Evolutionary conservation across 2,888 invertebrate species (phyloP).

Genomic region (Lamellibrachia columna): DNA sequence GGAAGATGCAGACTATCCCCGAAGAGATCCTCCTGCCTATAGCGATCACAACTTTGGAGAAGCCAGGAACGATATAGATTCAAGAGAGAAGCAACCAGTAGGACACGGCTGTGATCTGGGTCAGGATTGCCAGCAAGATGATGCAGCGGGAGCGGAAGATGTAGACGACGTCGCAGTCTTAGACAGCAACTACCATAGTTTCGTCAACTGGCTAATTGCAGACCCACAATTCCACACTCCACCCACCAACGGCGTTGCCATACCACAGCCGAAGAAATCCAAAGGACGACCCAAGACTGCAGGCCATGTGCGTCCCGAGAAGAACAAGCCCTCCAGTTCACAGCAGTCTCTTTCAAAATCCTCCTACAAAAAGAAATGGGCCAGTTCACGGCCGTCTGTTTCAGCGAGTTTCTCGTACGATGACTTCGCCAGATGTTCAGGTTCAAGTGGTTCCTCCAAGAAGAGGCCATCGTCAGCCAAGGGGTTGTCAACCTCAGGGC

Average conservation of each 20-base stretch:
- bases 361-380: neutral
- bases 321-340: neutral
- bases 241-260: neutral
- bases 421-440: neutral
- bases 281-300: neutral
- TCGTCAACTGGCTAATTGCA: neutral
- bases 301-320: neutral
- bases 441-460: neutral
- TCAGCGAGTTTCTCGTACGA: neutral
- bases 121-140: neutral
- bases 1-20: neutral
- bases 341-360: neutral
- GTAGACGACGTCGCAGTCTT: neutral
- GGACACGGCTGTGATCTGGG: neutral
- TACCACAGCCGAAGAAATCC: neutral
- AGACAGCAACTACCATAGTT: conserved; percentile 4
- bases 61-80: neutral
- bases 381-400: neutral
- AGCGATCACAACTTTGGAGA: neutral
- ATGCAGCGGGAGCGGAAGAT: neutral
- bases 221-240: neutral
- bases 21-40: neutral
- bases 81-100: neutral
- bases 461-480: conserved; percentile 5
- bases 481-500: neutral